Base-by-base conservation (phyloP, 2,797 vertebrate genomes). In the Gymnocypris eckloni region DNA sequence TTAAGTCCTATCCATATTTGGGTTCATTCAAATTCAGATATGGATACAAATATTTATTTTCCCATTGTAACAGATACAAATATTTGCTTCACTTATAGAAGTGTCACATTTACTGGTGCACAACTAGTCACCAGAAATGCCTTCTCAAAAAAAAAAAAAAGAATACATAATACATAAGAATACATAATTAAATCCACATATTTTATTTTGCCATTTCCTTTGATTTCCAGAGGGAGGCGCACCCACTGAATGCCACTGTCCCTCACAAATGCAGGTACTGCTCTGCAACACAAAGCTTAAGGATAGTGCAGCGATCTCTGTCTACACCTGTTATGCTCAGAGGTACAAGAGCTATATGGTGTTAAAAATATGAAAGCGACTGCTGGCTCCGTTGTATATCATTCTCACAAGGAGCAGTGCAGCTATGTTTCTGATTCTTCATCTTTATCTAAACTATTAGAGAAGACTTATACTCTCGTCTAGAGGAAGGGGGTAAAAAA, bases 401-500 rank as follows among this genome's bases (percentile, higher is more conserved):
- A 88, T 89, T 85, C 88, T 86, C 69, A 80, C 71, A 37, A 82
- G 82, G 28, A 82, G 81, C 80, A 33, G 81, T 66, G 61, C 77
- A 48, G 50, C 48, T 43, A 75, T 67, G 72, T 85, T 76, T 61
- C 81, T 56, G 88, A 95, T 95, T 94, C 94, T 93, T 85, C 87
- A 92, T 93, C 92, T 95, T 94, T 95, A 94, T 95, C 94, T 92
- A 89, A 89, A 92, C 92, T 93, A 94, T 94, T 94, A 95, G 95
- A 92, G 93, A 92, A 96, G 95, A 95, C 92, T 93, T 94, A 94
- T 93, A 95, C 93, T 95, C 93, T 93, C 94, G 94, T 95, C 93
- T 90, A 92, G 48, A 83, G 81, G 71, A 87, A 75, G 75, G 73
- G 56, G 50, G 84, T 95, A 95, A 96, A 95, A 96, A 96, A 96